These are phyloP conservation scores for Denticeps clupeoides DNA, from an alignment of 2,797 vertebrate genomes.

Conservation along the genomic window DNA sequence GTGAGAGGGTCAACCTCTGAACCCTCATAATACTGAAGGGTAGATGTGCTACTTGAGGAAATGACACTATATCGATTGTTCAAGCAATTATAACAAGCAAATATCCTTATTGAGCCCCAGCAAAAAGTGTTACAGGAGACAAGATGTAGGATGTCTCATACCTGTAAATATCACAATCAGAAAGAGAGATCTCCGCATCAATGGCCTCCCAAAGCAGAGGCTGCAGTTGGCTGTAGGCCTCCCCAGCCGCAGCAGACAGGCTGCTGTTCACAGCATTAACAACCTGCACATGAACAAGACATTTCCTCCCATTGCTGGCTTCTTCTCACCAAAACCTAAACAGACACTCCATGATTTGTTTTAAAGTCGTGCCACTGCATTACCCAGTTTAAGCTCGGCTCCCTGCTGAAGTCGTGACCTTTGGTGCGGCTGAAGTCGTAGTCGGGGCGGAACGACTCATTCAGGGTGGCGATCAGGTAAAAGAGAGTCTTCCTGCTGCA, in stretches of 20 bases:
- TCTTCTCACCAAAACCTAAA: background rate
- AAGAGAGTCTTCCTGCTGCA: slow-evolving; percentile 45
- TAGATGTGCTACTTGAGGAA: no score
- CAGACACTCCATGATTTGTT: background rate
- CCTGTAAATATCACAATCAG: slow-evolving; percentile 46
- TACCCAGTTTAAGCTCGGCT: slow-evolving; percentile 44
- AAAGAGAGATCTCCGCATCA: slow-evolving; percentile 41
- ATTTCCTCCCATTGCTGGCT: background rate
- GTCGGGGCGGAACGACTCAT: slow-evolving; percentile 41
- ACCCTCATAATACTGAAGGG: no score
- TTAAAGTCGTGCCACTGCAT: background rate
- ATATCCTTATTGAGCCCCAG: background rate
- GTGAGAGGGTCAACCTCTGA: no score
- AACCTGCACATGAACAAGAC: slow-evolving; percentile 23
- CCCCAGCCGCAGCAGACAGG: slow-evolving; percentile 40
- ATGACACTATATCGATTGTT: no score
- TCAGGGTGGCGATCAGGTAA: slow-evolving; percentile 43
- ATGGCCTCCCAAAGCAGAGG: slow-evolving; percentile 44
- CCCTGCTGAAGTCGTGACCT: slow-evolving; percentile 42
- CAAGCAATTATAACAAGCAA: background rate
- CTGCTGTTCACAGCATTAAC: slow-evolving; percentile 46
- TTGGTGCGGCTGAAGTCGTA: slow-evolving; percentile 46
- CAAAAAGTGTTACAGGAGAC: no score
- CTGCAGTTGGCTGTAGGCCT: slow-evolving; percentile 35
- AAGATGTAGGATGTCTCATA: no score